phyloP scores from a whole-genome alignment of 2,888 invertebrate species.

The Philereme vetulata region DNA sequence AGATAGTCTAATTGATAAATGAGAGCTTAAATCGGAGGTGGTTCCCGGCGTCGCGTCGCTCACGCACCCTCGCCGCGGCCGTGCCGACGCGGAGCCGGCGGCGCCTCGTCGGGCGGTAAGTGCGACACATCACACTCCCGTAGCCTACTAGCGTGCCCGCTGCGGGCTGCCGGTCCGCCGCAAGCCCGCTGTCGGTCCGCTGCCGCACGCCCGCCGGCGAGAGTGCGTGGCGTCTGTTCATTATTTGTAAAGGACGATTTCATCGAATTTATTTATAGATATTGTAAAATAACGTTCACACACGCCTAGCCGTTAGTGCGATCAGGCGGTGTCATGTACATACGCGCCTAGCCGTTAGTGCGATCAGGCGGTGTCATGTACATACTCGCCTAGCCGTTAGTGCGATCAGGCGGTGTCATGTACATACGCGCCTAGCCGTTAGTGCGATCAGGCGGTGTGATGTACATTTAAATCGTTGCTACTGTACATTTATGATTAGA shows the following conservation, averaged over 20 bases:
- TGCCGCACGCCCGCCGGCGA: conserved; percentile 43
- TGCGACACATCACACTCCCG: conserved; percentile 48
- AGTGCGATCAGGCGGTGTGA: conserved; percentile 77
- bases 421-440: conserved; percentile 72
- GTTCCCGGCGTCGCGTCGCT: conserved; percentile 55
- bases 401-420: conserved; percentile 77
- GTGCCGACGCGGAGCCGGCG: conserved; percentile 34
- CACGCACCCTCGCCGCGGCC: conserved; percentile 53
- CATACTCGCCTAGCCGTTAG: conserved; percentile 72
- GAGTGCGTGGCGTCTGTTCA: conserved; percentile 57
- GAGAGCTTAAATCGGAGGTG: conserved; percentile 70
- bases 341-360: conserved; percentile 73
- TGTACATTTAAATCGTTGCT: conserved; percentile 79
- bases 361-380: too few relatives aligned
- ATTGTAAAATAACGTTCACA: conserved; percentile 77
- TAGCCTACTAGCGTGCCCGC: conserved; percentile 11
- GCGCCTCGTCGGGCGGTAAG: conserved; percentile 58
- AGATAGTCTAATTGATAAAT: conserved; percentile 76
- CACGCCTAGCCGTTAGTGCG: conserved; percentile 72
- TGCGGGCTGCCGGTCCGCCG: conserved; percentile 29
- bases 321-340: conserved; percentile 77
- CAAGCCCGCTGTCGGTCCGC: conserved; percentile 33
- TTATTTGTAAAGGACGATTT: conserved; percentile 77
- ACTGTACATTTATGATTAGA: conserved; percentile 78
- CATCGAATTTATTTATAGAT: conserved; percentile 84